Base-by-base conservation (phyloP, 2,888 invertebrate species). In the Therioaphis trifolii region DNA sequence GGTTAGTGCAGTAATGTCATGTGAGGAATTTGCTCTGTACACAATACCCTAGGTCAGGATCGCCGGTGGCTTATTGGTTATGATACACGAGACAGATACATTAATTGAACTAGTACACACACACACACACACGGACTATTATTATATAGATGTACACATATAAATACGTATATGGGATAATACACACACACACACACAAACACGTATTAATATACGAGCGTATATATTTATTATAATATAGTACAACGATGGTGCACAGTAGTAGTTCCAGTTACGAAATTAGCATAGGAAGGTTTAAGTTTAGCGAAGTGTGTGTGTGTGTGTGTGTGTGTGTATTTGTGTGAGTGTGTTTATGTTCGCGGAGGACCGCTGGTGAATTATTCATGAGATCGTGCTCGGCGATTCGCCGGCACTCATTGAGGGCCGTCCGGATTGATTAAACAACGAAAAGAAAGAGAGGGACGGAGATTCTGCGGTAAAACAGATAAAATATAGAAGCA, bases 311-410 rank as follows among this genome's bases (percentile, higher is more conserved):
- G 27, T 24, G 61, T 43, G 55, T 29, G 40, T 35, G 27, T 43
- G 43, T 7, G 58, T 21, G n/a, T 29, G 63, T 61, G 58, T 15
- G 49, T 35, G 35, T 35, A 7, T 35, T 3, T 35, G 35, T 35
- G 35, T 35, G 35, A 5, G 35, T 35, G n/a, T n/a, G n/a, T n/a
- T n/a, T n/a, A n/a, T n/a, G n/a, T n/a, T n/a, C 46, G 46, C 40
- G 40, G 52, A 52, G 27, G 61, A 58, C 80, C 71, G 58, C 43
- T n/a, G 11, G 82, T 72, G 72, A 82, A 82, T 82, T 82, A 82
- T 82, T 82, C 82, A 82, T 82, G 82, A 82, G 82, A 74, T 82
- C 82, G 82, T 82, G 82, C 82, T 61, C 63, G 80, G 58, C 71
- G 80, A 80, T 80, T 72, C 80, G 72, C 82, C 72, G 72, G 72